Evolutionary conservation across 2,113 vertebrate genomes (phyloP).

Genomic region (Anhinga anhinga): DNA sequence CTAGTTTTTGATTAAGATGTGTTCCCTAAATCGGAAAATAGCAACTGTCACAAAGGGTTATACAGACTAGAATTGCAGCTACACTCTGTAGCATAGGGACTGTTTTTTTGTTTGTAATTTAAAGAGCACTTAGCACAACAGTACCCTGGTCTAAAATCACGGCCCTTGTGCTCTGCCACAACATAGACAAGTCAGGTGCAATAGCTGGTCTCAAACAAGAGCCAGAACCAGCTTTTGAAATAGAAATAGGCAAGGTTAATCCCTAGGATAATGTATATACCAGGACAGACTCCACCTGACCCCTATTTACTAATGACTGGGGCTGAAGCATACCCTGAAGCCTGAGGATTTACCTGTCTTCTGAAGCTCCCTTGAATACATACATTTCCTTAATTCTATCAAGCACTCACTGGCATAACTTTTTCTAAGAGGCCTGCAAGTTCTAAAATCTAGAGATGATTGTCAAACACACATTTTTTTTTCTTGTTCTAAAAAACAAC

Average conservation of each 20-base stretch:
- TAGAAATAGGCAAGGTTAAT: background rate
- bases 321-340: background rate
- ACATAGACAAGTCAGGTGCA: background rate
- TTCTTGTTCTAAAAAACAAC: background rate
- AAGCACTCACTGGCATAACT: background rate
- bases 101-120: background rate
- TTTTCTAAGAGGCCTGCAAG: background rate
- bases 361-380: background rate
- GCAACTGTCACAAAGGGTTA: background rate
- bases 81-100: background rate
- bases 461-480: background rate
- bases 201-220: fast-evolving
- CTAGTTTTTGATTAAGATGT: background rate
- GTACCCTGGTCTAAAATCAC: too few relatives aligned
- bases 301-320: background rate
- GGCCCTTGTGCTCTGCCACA: background rate
- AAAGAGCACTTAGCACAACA: background rate
- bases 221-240: background rate
- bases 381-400: background rate
- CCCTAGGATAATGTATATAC: background rate
- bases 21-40: background rate
- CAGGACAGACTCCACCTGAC: background rate
- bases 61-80: background rate
- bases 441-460: background rate
- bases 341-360: background rate